A percentile compares a stretch with the other conserved stretches of the same genome.
Conservation (phyloP, 1,140 invertebrate genomes). For the Macrobrachium rosenbergii region DNA sequence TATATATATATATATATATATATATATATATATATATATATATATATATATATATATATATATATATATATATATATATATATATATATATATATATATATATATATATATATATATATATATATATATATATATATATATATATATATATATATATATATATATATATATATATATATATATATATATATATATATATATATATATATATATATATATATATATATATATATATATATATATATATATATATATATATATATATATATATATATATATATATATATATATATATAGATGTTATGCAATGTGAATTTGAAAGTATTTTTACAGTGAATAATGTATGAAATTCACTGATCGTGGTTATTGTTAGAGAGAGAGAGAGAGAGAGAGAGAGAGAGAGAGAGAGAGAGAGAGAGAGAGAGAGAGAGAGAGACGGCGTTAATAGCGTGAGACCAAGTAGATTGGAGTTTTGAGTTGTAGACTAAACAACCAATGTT, state of each 20-base stretch:
- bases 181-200: not conserved
- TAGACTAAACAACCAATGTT: too few relatives aligned
- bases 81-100: not conserved
- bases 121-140: not conserved
- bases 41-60: too few relatives aligned
- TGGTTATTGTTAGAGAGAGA: too few relatives aligned
- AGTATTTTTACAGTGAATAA: too few relatives aligned
- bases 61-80: not conserved
- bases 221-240: not conserved
- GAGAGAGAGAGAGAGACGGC: not conserved
- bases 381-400: conserved; percentile 25
- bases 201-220: not conserved
- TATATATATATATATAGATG: not conserved
- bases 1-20: too few relatives aligned
- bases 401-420: conserved; percentile 27
- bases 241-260: not conserved
- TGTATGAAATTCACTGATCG: too few relatives aligned
- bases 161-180: not conserved
- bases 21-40: too few relatives aligned
- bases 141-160: not conserved
- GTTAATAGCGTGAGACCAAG: not conserved
- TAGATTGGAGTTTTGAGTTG: not conserved
- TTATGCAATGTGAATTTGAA: too few relatives aligned
- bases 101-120: not conserved
- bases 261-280: conserved; percentile 9